Evolutionary conservation across 2,113 vertebrate genomes (phyloP).

Genomic region (Chaenogobius annularis): DNA sequence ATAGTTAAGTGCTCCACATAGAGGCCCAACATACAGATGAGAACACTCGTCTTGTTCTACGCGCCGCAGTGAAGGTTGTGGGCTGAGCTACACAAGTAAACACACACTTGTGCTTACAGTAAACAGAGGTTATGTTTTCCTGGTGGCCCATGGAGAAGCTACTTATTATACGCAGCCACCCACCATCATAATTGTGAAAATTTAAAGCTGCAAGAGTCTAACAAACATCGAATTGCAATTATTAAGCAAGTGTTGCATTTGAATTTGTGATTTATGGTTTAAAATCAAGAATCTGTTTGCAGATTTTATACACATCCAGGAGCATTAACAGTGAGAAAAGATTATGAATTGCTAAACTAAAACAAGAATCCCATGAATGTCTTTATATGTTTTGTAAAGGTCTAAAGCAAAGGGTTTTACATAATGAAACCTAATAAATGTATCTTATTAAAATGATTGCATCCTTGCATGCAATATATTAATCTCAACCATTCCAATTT

Average conservation of each 20-base stretch:
- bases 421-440: not conserved
- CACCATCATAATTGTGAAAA: slow-evolving; percentile 16
- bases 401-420: not conserved
- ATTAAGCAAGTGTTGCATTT: not conserved
- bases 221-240: not conserved
- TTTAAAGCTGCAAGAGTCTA: slow-evolving; percentile 4
- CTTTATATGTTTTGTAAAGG: no score
- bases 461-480: not conserved
- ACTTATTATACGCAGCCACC: slow-evolving; percentile 28
- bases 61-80: slow-evolving; percentile 30
- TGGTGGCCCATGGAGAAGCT: slow-evolving; percentile 30
- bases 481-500: no score
- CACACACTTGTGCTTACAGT: slow-evolving; percentile 52
- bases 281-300: not conserved
- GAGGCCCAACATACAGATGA: not conserved
- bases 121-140: slow-evolving; percentile 45
- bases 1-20: not conserved
- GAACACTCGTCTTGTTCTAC: slow-evolving; percentile 10
- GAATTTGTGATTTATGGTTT: not conserved
- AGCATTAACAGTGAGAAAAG: no score
- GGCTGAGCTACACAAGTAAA: slow-evolving; percentile 48
- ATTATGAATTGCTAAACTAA: no score
- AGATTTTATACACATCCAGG: no score
- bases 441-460: not conserved
- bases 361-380: no score